Base-by-base conservation (phyloP, 1,140 invertebrate genomes). In the Venustaconcha ellipsiformis region DNA sequence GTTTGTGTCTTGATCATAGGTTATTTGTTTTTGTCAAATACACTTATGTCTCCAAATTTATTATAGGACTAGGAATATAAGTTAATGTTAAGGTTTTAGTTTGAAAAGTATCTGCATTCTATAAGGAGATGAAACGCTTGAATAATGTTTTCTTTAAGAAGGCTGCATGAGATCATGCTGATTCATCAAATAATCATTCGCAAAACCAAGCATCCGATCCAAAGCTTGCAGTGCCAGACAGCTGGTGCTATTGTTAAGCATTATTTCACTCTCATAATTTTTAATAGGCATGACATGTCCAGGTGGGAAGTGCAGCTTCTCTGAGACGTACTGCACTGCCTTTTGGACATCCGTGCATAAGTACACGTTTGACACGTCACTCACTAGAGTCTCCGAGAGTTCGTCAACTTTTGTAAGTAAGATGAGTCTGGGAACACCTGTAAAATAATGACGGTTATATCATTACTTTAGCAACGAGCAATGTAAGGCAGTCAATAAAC, bases 341-440 rank as follows among this genome's bases (percentile, higher is more conserved):
- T 76, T 64, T 48, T 72, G 57, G 1, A 79, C 70, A 15, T 17
- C 74, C 14, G 20, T 30, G 55, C 69, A 72, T n/a, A 18, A 64
- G 57, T 72, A 79, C 8, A 79, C 66, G 1, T 68, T 67, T 1
- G 62, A 57, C 1, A 67, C 17, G 37, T 76, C 66, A 17, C 69
- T 58, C 5, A 20, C 70, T 5, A 72, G 66, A n/a, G 63, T 18
- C 26, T 74, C 56, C 48, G 69, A 72, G 15, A 72, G 23, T 48
- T 69, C 59, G 26, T 79, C 78, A 20, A 79, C 56, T 37, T 79
- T 79, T 2, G 78, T 79, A 4, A 79, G 74, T 11, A 79, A 60
- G 17, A 79, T 58, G 8, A 64, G 48, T 58, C 72, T 67, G 58
- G 78, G 78, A 30, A 79, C 75, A 15, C 69, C 78, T 79, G 18